Percentiles rank a stretch among this genome's conserved stretches.
Evolutionary conservation across 2,797 vertebrate genomes (phyloP).

Genomic region (Molossus alvarezi): DNA sequence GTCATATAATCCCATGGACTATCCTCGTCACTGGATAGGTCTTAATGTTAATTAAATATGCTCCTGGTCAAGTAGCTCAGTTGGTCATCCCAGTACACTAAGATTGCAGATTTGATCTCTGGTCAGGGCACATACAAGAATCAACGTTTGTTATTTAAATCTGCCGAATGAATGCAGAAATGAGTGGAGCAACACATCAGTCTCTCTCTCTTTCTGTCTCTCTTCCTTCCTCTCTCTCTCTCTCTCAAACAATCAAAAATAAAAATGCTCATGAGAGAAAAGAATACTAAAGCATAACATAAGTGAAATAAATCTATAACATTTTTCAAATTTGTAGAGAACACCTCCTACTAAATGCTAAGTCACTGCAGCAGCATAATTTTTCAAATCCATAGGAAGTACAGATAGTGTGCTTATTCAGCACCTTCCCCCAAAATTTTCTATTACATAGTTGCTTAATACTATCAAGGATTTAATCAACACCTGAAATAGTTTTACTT

Average conservation of each 20-base stretch:
- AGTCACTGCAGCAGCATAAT: background rate
- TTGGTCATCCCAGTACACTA: background rate
- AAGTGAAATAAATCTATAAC: background rate
- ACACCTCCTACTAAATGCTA: background rate
- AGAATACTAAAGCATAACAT: background rate
- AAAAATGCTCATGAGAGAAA: background rate
- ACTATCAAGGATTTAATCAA: background rate
- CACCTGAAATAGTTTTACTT: constrained; percentile 23
- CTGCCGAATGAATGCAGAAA: background rate
- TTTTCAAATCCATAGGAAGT: background rate
- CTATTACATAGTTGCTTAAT: constrained; percentile 6
- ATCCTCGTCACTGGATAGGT: background rate
- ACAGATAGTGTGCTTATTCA: background rate
- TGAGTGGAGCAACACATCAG: background rate
- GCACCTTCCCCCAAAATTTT: background rate
- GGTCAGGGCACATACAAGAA: background rate
- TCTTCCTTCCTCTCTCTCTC: background rate
- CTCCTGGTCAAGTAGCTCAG: background rate
- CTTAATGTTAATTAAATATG: background rate
- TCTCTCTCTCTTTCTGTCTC: background rate
- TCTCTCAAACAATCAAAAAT: background rate
- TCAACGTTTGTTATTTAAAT: background rate
- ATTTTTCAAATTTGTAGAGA: constrained; percentile 35
- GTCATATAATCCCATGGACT: background rate
- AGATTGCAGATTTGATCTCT: background rate